phyloP scores from a whole-genome alignment of 2,888 invertebrate species.

The Mactromeris polynyma region DNA sequence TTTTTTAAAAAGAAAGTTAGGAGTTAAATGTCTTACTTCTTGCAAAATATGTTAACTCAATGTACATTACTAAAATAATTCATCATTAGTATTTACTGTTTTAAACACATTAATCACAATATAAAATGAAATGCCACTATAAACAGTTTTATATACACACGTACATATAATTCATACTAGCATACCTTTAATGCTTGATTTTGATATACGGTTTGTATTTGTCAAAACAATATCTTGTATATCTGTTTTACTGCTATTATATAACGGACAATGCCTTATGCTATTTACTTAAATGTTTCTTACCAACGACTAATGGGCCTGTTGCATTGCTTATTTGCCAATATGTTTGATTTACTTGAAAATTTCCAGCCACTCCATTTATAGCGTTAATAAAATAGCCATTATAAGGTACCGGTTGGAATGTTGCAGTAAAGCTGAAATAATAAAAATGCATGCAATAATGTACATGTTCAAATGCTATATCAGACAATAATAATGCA shows the following conservation, averaged over 20 bases:
- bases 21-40: too few species aligned
- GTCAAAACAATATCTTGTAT: neutral
- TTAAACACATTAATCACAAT: too few species aligned
- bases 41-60: too few species aligned
- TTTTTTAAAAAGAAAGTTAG: too few species aligned
- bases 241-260: too few species aligned
- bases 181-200: neutral
- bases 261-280: neutral
- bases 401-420: neutral
- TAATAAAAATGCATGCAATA: neutral
- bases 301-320: neutral
- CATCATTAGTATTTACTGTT: too few species aligned
- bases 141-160: too few species aligned
- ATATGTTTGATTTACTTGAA: neutral
- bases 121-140: too few species aligned
- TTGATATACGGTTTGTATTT: neutral
- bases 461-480: too few species aligned
- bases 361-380: neutral
- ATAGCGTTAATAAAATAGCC: neutral
- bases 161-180: neutral
- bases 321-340: neutral
- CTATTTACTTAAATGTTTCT: neutral
- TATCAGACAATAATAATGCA: too few species aligned
- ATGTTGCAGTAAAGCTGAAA: neutral
- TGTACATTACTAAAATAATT: too few species aligned